These are phyloP conservation scores for Amaurobius ferox DNA, from an alignment of 2,888 invertebrate genomes.

Conservation along the genomic window DNA sequence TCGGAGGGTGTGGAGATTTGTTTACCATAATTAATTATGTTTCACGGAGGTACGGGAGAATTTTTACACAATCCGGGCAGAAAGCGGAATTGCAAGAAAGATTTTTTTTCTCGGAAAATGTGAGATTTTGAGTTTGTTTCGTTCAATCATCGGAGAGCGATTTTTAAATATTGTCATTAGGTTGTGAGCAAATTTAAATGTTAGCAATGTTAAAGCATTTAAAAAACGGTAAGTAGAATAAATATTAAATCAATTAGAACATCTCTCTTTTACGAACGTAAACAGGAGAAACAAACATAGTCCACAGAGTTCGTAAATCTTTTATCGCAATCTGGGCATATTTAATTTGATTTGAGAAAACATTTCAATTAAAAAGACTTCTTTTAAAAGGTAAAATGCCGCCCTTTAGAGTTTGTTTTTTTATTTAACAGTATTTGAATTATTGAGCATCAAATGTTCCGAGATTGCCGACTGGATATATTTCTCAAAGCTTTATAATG, in stretches of 20 bases:
- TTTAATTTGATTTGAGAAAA: background rate
- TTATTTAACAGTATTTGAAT: too few species aligned
- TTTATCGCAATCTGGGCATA: background rate
- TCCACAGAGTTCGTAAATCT: background rate
- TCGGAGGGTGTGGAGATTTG: conserved; percentile 17
- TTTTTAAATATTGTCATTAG: background rate
- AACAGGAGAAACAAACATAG: background rate
- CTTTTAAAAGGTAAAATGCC: too few species aligned
- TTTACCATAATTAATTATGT: conserved; percentile 40
- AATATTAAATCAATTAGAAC: conserved; percentile 5
- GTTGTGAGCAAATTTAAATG: background rate
- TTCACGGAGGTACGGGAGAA: background rate
- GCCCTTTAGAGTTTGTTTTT: too few species aligned
- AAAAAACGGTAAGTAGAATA: too few species aligned
- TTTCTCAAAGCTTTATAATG: too few species aligned
- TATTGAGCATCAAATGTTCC: too few species aligned
- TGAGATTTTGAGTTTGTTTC: background rate
- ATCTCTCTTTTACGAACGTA: background rate
- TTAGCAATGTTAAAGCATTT: background rate
- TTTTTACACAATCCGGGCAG: conserved; percentile 4
- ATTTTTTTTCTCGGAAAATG: background rate
- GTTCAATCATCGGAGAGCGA: background rate
- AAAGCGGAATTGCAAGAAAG: background rate
- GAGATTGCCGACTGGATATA: too few species aligned
- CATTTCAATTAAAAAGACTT: background rate